phyloP scores from a whole-genome alignment of 2,888 invertebrate species.

The Lithophane semibrunnea region DNA sequence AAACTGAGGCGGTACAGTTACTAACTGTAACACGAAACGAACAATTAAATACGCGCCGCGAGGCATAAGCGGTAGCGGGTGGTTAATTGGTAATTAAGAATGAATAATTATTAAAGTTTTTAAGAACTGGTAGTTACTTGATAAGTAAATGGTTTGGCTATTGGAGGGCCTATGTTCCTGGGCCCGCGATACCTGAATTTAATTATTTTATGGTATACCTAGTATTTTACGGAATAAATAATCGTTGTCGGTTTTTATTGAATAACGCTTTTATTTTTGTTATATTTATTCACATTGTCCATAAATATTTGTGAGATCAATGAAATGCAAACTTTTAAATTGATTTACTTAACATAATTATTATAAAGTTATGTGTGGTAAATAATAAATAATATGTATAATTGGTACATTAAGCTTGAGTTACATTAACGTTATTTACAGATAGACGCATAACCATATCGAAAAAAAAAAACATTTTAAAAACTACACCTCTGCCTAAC shows the following conservation, averaged over 20 bases:
- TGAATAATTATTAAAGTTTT: not conserved
- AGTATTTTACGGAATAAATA: too few relatives aligned
- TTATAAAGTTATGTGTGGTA: too few relatives aligned
- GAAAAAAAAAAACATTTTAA: not conserved
- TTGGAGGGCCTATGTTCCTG: not conserved
- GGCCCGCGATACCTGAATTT: too few relatives aligned
- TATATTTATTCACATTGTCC: too few relatives aligned
- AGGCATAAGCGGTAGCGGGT: conserved; percentile 63
- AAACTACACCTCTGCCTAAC: too few relatives aligned
- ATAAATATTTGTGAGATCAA: too few relatives aligned
- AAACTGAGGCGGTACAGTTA: conserved; percentile 88
- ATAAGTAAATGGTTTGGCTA: not conserved
- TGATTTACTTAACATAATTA: not conserved
- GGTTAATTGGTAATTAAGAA: not conserved
- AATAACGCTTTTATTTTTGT: too few relatives aligned
- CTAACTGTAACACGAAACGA: conserved; percentile 83
- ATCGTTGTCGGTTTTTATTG: too few relatives aligned
- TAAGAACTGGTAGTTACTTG: not conserved
- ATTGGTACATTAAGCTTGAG: too few relatives aligned
- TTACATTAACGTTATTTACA: not conserved
- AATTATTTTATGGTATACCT: too few relatives aligned
- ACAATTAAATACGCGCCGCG: conserved; percentile 76
- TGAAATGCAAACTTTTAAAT: too few relatives aligned
- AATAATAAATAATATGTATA: too few relatives aligned
- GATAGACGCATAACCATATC: not conserved